Percentiles rank a stretch among this genome's conserved stretches.
phyloP scores from a whole-genome alignment of 2,888 invertebrate genomes.

The Busseola fusca region DNA sequence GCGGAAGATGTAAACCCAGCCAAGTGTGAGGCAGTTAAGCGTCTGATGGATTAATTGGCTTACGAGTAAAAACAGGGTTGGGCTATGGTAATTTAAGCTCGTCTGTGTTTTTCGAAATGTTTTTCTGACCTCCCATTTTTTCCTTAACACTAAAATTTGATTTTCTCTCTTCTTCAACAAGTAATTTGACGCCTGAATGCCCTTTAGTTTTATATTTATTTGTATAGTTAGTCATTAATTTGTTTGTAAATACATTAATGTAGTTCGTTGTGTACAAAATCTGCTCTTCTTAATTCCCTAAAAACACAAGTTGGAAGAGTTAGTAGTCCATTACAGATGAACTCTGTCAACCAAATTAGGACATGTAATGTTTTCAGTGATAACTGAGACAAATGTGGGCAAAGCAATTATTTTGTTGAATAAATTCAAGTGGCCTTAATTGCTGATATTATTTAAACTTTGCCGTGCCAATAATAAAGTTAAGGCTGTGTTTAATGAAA shows the following conservation, averaged over 20 bases:
- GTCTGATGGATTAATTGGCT: constrained; percentile 63
- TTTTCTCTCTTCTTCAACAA: background rate
- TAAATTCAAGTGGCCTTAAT: constrained; percentile 22
- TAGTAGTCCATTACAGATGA: background rate
- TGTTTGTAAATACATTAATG: no score
- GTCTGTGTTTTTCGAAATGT: constrained; percentile 22
- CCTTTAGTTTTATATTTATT: background rate
- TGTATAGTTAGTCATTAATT: background rate
- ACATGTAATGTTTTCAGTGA: constrained; percentile 1
- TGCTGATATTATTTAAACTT: constrained; percentile 28
- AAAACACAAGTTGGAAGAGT: constrained; percentile 21
- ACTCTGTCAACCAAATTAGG: background rate
- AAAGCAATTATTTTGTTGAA: constrained; percentile 16
- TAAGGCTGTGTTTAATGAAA: background rate
- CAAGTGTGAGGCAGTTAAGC: constrained; percentile 53
- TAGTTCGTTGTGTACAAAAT: background rate
- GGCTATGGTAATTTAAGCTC: constrained; percentile 40
- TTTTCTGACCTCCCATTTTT: constrained; percentile 17
- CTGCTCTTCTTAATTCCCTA: background rate
- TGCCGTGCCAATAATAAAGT: constrained; percentile 2
- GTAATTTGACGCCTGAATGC: background rate
- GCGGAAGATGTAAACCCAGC: constrained; percentile 59
- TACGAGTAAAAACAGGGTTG: constrained; percentile 51
- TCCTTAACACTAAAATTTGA: background rate
- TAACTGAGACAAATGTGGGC: constrained; percentile 27